These are phyloP conservation scores for Cathartes aura DNA, from an alignment of 2,113 vertebrate genomes.

Conservation along the genomic window DNA sequence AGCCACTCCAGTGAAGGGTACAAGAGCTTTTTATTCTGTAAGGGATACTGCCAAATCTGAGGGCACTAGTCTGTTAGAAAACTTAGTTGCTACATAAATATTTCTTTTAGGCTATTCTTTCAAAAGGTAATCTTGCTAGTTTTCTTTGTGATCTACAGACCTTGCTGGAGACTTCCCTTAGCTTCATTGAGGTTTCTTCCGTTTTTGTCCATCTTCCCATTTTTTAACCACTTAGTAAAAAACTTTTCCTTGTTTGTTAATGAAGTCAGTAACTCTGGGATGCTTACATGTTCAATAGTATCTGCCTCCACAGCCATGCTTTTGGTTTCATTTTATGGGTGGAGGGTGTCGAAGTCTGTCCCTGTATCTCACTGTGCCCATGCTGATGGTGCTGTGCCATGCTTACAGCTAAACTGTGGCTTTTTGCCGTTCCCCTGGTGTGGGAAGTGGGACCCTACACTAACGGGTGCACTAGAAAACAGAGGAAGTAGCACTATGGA, in stretches of 20 bases:
- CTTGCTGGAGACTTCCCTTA: background rate
- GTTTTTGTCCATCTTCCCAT: background rate
- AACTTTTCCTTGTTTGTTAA: background rate
- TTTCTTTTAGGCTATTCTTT: background rate
- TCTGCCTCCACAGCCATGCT: background rate
- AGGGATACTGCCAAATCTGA: background rate
- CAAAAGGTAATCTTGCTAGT: background rate
- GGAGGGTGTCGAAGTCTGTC: background rate
- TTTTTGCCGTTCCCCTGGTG: background rate
- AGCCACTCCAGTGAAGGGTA: background rate
- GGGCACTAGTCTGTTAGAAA: background rate
- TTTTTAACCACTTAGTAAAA: background rate
- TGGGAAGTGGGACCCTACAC: background rate
- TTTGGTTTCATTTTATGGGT: background rate
- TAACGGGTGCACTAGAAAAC: background rate
- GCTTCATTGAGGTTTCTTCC: background rate
- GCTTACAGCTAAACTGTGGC: background rate
- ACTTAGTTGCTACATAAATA: background rate
- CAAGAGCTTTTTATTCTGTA: background rate
- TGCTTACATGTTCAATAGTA: background rate
- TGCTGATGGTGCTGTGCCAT: background rate
- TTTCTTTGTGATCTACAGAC: background rate
- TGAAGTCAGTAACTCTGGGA: background rate
- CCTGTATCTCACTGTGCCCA: background rate
- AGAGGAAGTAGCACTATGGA: background rate